Base-by-base conservation (phyloP, 2,888 invertebrate genomes). In the Luffia ferchaultella region DNA sequence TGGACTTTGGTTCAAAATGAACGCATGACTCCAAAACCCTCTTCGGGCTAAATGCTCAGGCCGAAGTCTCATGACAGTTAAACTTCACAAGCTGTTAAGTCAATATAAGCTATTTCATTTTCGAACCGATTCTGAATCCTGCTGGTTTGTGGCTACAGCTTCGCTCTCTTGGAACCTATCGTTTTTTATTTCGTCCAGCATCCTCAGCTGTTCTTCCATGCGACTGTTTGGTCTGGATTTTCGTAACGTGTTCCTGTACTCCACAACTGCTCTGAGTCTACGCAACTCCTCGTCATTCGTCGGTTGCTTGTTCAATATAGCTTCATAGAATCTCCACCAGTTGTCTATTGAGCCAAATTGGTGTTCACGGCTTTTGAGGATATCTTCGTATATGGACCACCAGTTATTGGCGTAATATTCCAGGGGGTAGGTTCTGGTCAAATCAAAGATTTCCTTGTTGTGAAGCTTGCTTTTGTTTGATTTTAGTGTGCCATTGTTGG, bases 341-440 rank as follows among this genome's bases (percentile, higher is more conserved):
- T 76, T 76, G 49, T 84, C 84, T 16, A 85, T 73, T 0, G 80
- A 75, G 0, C 85, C 85, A 60, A 80, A 85, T 55, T 84, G 84
- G 18, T 71, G 68, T 46, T 82, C 80, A 0, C 85, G 63, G 30
- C 64, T 80, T 46, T 73, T 79, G 0, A 85, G 52, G 0, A 85
- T 62, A 18, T 82, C 82, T 53, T 83, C 78, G 63, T 85, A 85
- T 1, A 85, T 85, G 0, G 65, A 58, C 85, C 85, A 85, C 85
- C 84, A 85, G 50, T 85, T 85, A 57, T 85, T 85, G 0, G 85
- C 85, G 60, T 85, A 85, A 52, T 82, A 85, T 53, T 84, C 68
- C 43, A 64, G 55, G 0, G 85, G 84, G 52, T 84, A 84, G 0
- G 78, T 77, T 1, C 75, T 57, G 0, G 77, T 82, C 20, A 84